phyloP scores from a whole-genome alignment of 37 sponge, comb jelly and placozoan species.

The Beroe forskalii region DNA sequence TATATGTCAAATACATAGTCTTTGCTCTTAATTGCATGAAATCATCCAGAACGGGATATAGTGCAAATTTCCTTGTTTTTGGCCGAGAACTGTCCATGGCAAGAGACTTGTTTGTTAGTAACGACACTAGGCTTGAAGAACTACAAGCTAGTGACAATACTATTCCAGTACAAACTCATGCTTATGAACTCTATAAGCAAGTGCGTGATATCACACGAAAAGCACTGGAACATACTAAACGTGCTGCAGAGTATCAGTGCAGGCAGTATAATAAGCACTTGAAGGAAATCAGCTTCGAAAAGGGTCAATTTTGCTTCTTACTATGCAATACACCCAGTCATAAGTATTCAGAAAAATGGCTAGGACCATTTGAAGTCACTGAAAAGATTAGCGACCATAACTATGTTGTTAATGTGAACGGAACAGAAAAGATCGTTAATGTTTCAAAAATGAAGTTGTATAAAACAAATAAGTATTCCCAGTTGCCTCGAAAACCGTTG shows the following conservation, averaged over 20 bases:
- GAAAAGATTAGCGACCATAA: background rate
- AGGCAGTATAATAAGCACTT: background rate
- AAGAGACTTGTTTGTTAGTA: background rate
- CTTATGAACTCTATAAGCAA: background rate
- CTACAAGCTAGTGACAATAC: background rate
- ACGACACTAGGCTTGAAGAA: background rate
- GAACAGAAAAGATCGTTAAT: too few species aligned
- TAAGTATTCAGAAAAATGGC: slow-evolving; percentile 1
- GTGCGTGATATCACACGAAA: background rate
- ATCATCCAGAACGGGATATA: background rate
- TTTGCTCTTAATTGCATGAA: slow-evolving; percentile 3
- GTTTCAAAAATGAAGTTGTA: too few species aligned
- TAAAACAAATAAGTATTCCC: background rate
- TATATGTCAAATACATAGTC: slow-evolving; percentile 42
- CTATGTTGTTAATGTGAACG: background rate
- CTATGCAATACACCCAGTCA: too few species aligned
- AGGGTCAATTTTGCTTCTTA: slow-evolving; percentile 10
- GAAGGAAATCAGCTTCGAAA: background rate
- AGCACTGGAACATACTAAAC: background rate
- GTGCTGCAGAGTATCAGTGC: background rate
- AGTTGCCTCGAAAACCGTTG: background rate
- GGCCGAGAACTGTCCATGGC: slow-evolving; percentile 31
- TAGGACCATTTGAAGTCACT: background rate
- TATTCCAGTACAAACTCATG: background rate
- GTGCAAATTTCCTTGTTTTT: slow-evolving; percentile 27